phyloP scores from a whole-genome alignment of 1,140 invertebrate species.

The Lethrus apterus region DNA sequence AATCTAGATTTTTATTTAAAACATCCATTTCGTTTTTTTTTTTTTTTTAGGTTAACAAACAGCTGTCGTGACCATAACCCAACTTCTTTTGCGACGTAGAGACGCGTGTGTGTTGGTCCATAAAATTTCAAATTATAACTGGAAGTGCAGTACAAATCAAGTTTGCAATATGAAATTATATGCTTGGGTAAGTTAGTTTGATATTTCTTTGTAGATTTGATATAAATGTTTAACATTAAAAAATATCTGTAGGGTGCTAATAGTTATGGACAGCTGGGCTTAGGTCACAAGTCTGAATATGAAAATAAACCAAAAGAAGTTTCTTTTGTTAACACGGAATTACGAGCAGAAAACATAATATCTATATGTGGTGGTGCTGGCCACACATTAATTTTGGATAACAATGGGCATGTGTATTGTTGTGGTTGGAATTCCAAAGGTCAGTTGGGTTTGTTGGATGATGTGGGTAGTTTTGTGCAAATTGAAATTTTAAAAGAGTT shows the following conservation, averaged over 20 bases:
- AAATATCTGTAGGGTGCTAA: constrained; percentile 76
- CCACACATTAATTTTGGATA: constrained; percentile 62
- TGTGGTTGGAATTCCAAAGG: constrained; percentile 85
- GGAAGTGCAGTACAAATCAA: constrained; percentile 11
- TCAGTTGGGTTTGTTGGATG: constrained; percentile 59
- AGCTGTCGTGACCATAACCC: too few relatives aligned
- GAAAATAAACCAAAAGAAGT: constrained; percentile 51
- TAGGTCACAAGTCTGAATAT: constrained; percentile 60
- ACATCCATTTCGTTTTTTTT: constrained; percentile 37
- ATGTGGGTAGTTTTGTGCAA: constrained; percentile 46
- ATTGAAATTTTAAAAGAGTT: constrained; percentile 48
- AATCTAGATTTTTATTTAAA: constrained; percentile 45
- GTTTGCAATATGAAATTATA: constrained; percentile 24
- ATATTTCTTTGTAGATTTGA: constrained; percentile 8
- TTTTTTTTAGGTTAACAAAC: too few relatives aligned
- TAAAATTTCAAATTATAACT: constrained; percentile 10
- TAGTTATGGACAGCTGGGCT: constrained; percentile 72
- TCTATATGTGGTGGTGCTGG: constrained; percentile 68
- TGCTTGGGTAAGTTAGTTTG: constrained; percentile 27
- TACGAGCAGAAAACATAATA: constrained; percentile 45
- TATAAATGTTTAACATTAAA: background rate
- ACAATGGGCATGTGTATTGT: constrained; percentile 60
- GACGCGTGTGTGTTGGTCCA: constrained; percentile 7
- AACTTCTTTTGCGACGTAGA: background rate
- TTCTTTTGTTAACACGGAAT: constrained; percentile 37